Evolutionary conservation across 2,888 invertebrate species (phyloP).

Genomic region (Rhimphoctona megacephalus): DNA sequence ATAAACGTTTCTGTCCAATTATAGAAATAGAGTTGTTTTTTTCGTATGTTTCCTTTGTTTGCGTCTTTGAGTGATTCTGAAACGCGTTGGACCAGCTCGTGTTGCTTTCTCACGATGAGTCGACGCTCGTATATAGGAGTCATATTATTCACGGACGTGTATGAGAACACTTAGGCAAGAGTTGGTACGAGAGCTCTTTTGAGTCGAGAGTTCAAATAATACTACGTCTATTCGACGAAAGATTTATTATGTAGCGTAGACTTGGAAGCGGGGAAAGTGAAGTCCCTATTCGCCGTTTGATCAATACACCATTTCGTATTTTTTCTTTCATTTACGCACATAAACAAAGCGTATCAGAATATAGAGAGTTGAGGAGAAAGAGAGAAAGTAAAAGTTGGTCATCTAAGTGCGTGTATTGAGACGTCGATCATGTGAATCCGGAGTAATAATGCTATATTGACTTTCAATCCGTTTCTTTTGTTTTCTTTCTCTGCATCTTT

Average conservation of each 20-base stretch:
- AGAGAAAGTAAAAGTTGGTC: slow-evolving; percentile 81
- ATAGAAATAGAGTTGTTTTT: neutral
- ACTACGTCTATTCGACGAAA: slow-evolving; percentile 1
- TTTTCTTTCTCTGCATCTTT: slow-evolving; percentile 13
- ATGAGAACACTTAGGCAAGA: neutral
- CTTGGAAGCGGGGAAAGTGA: neutral
- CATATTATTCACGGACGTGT: slow-evolving; percentile 7
- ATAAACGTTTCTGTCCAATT: neutral
- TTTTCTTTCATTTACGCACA: slow-evolving; percentile 12
- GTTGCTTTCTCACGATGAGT: slow-evolving; percentile 19
- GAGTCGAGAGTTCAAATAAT: neutral
- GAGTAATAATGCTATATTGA: slow-evolving; percentile 38
- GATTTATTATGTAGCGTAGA: neutral
- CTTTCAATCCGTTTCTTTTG: slow-evolving; percentile 42
- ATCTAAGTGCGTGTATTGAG: slow-evolving; percentile 63
- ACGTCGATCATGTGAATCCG: slow-evolving; percentile 33
- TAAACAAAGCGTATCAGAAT: slow-evolving; percentile 15
- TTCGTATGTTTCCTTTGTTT: neutral
- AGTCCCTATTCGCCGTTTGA: slow-evolving; percentile 43
- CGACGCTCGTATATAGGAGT: neutral
- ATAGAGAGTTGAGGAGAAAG: slow-evolving; percentile 57
- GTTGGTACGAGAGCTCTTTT: neutral
- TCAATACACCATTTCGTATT: slow-evolving; percentile 48
- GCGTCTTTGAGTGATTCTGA: neutral
- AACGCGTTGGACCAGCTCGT: slow-evolving; percentile 5